These are phyloP conservation scores for Malaclemys terrapin DNA, from an alignment of 2,113 vertebrate species.

Conservation along the genomic window DNA sequence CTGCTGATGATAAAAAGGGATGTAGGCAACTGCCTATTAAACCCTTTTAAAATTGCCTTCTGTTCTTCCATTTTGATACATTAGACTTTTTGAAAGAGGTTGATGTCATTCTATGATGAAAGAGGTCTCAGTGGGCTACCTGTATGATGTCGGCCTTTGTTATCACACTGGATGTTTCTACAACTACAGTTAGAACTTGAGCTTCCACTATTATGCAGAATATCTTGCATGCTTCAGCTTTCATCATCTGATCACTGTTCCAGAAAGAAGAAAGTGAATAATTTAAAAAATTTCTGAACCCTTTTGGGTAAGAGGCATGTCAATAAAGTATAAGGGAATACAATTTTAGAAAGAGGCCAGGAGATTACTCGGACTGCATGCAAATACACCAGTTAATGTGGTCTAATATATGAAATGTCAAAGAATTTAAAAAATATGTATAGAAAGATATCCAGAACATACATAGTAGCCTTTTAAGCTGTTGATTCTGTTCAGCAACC, in stretches of 20 bases:
- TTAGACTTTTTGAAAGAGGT: conserved; percentile 26
- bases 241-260: not conserved
- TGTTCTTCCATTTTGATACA: conserved; percentile 27
- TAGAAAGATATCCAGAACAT: not conserved
- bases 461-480: not conserved
- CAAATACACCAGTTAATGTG: not conserved
- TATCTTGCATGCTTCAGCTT: not conserved
- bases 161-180: not conserved
- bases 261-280: not conserved
- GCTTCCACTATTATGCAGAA: conserved; percentile 8
- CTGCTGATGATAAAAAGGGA: not conserved
- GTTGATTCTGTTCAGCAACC: too few species aligned
- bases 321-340: not conserved
- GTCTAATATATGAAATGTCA: not conserved
- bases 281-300: not conserved
- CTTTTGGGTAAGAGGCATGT: not conserved
- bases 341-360: not conserved
- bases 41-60: conserved; percentile 34
- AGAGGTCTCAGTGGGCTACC: conserved; percentile 25
- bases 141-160: not conserved
- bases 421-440: not conserved
- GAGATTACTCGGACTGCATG: not conserved
- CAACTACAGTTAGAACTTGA: conserved; percentile 14
- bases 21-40: not conserved
- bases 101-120: conserved; percentile 36